Evolutionary conservation across 2,888 invertebrate species (phyloP).

Genomic region (Pimpla rufipes): DNA sequence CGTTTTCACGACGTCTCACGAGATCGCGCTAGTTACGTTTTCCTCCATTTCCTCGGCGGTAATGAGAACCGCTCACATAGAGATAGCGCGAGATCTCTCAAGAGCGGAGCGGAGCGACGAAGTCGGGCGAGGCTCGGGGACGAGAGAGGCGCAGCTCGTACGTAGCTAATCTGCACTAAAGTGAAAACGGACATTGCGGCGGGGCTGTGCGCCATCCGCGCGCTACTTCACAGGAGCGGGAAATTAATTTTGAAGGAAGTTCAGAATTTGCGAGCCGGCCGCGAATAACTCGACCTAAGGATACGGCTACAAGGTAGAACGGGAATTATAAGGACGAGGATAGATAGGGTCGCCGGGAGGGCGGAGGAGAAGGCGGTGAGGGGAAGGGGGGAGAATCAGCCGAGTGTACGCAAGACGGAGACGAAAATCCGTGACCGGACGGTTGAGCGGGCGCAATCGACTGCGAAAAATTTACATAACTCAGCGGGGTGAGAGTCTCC

Average conservation of each 20-base stretch:
- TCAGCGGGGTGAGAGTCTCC: constrained; percentile 10
- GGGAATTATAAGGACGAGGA: constrained; percentile 14
- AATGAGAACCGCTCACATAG: constrained; percentile 33
- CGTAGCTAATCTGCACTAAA: constrained; percentile 72
- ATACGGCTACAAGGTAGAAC: neutral
- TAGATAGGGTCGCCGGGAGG: too few relatives aligned
- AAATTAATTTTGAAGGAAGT: constrained; percentile 61
- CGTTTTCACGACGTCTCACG: constrained; percentile 7
- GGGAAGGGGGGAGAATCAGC: neutral
- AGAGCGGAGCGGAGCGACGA: neutral
- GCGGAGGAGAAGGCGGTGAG: neutral
- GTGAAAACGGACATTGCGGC: constrained; percentile 76
- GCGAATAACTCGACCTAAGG: constrained; percentile 13
- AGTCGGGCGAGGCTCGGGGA: constrained; percentile 18
- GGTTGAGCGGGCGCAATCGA: constrained; percentile 34
- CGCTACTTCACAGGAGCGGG: constrained; percentile 31
- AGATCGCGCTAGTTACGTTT: constrained; percentile 32
- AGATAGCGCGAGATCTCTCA: constrained; percentile 5
- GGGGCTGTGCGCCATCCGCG: constrained; percentile 48
- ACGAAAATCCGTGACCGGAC: constrained; percentile 46
- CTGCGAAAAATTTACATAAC: constrained; percentile 56
- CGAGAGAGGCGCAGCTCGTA: constrained; percentile 69
- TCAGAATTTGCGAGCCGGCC: constrained; percentile 47
- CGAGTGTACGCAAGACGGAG: constrained; percentile 35
- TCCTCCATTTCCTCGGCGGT: constrained; percentile 24